Base-by-base conservation (phyloP, 1,140 invertebrate genomes). In the Lucilia sericata region DNA sequence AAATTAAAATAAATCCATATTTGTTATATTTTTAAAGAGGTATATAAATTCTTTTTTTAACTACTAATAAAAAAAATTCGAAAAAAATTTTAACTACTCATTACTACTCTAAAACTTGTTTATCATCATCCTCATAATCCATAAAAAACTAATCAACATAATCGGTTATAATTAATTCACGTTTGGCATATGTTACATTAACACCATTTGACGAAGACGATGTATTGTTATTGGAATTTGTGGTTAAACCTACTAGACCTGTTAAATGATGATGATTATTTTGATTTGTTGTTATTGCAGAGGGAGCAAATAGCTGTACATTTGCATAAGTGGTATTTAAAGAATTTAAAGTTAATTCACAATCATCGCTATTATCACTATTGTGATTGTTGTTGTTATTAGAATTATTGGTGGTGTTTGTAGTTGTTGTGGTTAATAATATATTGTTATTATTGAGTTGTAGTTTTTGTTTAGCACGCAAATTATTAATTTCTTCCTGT, bases 131-230 rank as follows among this genome's bases (percentile, higher is more conserved):
- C 25, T 30, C 25, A 30, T 30, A 30, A 30, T 30, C 25, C 25
- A 30, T 30, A 30, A 42, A 42, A 42, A 42, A 42, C 75, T 88
- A 90, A 83, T 90, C 89, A 83, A 89, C 89, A 49, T 88, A 90
- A 81, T 90, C 89, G 70, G 85, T 82, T 74, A 85, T 90, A 75
- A 90, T 88, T 80, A 90, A 85, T 84, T 88, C 89, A n/a, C 89
- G 89, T 85, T 90, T 90, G 76, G 88, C 84, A 80, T 86, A 90
- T 42, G 86, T 85, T 2, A 87, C 84, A 83, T 88, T 84, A 84
- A 85, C 84, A 75, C 84, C 84, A 74, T 86, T 86, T n/a, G 75
- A 5, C 13, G 84, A 5, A 55, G 82, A 70, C 30, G 47, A 42
- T 65, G 55, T 30, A 30, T 30, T 30, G 19, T 30, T 19, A 36